A percentile compares a stretch with the other conserved stretches of the same genome.
phyloP scores from a whole-genome alignment of 2,888 invertebrate genomes.

The Alviniconcha strummeri region DNA sequence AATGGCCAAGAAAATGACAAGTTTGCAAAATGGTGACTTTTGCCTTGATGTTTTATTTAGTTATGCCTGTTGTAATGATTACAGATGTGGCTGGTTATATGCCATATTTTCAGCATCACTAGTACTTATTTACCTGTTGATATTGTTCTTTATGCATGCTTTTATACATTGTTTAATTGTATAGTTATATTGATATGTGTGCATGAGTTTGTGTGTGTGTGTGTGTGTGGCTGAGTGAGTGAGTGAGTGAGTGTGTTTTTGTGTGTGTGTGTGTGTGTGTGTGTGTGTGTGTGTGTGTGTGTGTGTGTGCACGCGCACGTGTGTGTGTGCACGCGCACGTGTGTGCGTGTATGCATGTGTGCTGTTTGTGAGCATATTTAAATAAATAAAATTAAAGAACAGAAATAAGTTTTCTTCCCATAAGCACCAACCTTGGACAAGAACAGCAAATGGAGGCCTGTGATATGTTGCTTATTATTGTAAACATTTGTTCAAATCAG shows the following conservation, averaged over 20 bases:
- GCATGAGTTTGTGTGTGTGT: background rate
- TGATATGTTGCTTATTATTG: background rate
- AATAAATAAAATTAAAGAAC: background rate
- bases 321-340: background rate
- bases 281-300: background rate
- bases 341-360: background rate
- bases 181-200: background rate
- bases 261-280: slow-evolving; percentile 6
- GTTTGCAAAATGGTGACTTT: background rate
- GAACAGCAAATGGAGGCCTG: no score
- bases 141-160: background rate
- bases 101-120: background rate
- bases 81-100: background rate
- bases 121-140: background rate
- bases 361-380: no score
- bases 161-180: background rate
- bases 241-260: slow-evolving; percentile 18
- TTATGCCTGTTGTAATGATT: background rate
- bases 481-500: background rate
- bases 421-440: background rate
- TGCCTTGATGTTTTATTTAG: background rate
- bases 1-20: background rate
- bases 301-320: background rate
- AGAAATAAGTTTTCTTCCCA: background rate
- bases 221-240: background rate